phyloP scores from a whole-genome alignment of 30 jellyfish, hydroid and myxozoan genomes.

The Turritopsis rubra region DNA sequence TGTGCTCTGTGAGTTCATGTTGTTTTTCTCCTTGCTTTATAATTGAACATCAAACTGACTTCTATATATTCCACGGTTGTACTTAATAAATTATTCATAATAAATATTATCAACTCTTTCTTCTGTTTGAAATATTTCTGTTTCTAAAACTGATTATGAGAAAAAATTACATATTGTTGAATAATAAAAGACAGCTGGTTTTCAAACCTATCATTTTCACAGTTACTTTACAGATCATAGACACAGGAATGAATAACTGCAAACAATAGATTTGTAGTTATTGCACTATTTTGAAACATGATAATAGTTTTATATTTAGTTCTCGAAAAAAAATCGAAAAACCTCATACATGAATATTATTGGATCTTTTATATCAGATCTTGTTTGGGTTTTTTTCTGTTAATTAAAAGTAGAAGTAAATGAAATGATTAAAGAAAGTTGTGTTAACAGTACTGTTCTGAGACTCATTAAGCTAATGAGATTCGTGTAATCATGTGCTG shows the following conservation, averaged over 20 bases:
- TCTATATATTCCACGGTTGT: not conserved
- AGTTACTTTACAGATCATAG: not conserved
- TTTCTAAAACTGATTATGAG: not conserved
- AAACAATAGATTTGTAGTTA: not conserved
- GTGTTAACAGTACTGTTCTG: too few relatives aligned
- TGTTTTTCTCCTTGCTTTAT: not conserved
- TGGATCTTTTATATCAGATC: too few relatives aligned
- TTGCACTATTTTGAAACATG: not conserved
- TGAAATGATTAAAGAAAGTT: too few relatives aligned
- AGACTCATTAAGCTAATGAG: too few relatives aligned
- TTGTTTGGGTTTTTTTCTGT: too few relatives aligned
- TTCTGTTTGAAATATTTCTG: too few relatives aligned
- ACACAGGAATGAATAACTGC: not conserved
- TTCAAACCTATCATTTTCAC: not conserved
- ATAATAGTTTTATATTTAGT: not conserved
- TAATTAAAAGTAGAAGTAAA: too few relatives aligned
- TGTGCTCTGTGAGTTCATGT: slow-evolving; percentile 44
- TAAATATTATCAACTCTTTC: not conserved
- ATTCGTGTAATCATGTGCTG: too few relatives aligned
- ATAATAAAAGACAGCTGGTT: not conserved
- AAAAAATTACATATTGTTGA: not conserved
- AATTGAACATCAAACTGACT: not conserved
- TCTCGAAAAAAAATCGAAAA: too few relatives aligned
- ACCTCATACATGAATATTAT: too few relatives aligned
- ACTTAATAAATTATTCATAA: not conserved